phyloP scores from a whole-genome alignment of 2,797 vertebrate genomes.

The Phataginus tricuspis region DNA sequence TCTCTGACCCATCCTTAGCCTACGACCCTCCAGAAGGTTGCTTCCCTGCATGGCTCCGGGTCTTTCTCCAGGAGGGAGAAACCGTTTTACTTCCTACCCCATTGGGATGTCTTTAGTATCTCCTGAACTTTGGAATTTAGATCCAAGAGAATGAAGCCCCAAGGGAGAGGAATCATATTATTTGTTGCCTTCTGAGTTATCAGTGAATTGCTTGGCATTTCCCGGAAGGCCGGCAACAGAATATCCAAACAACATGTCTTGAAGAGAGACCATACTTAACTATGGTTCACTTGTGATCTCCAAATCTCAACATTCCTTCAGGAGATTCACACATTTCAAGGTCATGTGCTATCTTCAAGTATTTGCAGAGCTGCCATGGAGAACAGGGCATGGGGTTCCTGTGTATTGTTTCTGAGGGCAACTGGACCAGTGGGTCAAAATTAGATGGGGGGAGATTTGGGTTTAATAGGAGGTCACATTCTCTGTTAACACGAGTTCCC shows the following conservation, averaged over 20 bases:
- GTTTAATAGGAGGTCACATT: not conserved
- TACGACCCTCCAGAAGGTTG: not conserved
- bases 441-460: not conserved
- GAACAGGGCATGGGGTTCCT: not conserved
- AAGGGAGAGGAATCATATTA: not conserved
- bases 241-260: not conserved
- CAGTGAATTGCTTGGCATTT: not conserved
- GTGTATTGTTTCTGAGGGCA: not conserved
- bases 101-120: not conserved
- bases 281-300: not conserved
- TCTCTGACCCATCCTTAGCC: not conserved
- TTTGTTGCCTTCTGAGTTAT: not conserved
- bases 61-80: not conserved
- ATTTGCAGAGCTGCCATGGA: not conserved
- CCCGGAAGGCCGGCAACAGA: not conserved
- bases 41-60: not conserved
- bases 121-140: not conserved
- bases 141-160: not conserved
- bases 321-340: not conserved
- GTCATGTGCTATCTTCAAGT: not conserved
- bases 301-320: not conserved
- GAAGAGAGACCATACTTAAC: slow-evolving; percentile 4
- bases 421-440: not conserved
- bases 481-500: not conserved
- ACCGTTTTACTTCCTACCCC: not conserved